Evolutionary conservation across 1,140 invertebrate species (phyloP).

Genomic region (Daktulosphaira vitifoliae): DNA sequence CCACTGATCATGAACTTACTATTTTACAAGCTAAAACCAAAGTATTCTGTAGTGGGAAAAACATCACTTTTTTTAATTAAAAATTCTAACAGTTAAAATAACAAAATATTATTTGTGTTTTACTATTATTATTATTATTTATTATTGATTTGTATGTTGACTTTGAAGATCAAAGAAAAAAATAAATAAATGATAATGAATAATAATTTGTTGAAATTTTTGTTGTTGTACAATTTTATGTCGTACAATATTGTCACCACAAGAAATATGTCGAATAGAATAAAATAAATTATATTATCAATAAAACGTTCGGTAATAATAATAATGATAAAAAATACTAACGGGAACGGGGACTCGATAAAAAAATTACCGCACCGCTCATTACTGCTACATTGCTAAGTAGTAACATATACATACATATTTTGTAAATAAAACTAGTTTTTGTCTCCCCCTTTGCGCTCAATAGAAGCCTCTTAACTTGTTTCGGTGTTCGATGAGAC

Average conservation of each 20-base stretch:
- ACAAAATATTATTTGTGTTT: not conserved
- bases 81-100: not conserved
- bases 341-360: too few relatives aligned
- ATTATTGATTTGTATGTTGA: too few relatives aligned
- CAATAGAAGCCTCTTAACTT: slow-evolving; percentile 30
- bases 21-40: slow-evolving; percentile 27
- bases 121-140: not conserved
- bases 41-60: slow-evolving; percentile 10
- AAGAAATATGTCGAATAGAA: too few relatives aligned
- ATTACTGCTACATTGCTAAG: too few relatives aligned
- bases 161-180: not conserved
- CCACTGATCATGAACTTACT: too few relatives aligned
- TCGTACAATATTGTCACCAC: too few relatives aligned
- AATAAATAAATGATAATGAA: not conserved
- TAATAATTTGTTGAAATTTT: too few relatives aligned
- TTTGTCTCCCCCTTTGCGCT: slow-evolving; percentile 11
- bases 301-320: too few relatives aligned
- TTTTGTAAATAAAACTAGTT: slow-evolving; percentile 28
- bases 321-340: too few relatives aligned
- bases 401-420: too few relatives aligned
- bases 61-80: not conserved
- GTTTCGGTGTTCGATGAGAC: slow-evolving; percentile 15
- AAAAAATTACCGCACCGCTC: slow-evolving; percentile 12
- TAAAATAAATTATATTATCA: too few relatives aligned
- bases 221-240: too few relatives aligned